These are phyloP conservation scores for Drosophila tanythrix DNA, from an alignment of 2,888 invertebrate genomes.

Conservation along the genomic window DNA sequence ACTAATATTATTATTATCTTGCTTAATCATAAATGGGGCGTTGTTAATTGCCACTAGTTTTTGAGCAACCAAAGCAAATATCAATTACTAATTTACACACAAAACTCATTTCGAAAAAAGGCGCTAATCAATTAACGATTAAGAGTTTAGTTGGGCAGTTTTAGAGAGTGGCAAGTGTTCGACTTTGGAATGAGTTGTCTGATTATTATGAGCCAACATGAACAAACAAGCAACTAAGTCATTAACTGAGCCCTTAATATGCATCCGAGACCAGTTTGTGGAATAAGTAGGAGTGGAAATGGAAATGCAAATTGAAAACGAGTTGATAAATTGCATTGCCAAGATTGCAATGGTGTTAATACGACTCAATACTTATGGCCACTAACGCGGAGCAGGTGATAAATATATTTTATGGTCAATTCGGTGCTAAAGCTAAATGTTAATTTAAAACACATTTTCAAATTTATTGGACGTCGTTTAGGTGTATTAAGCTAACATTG, in stretches of 20 bases:
- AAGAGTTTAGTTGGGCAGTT: not conserved
- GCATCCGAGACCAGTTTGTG: constrained; percentile 13
- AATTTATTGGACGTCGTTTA: constrained; percentile 31
- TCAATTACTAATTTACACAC: constrained; percentile 18
- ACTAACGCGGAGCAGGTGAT: not conserved
- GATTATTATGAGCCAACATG: not conserved
- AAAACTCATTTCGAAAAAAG: constrained; percentile 27
- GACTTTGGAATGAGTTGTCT: constrained; percentile 21
- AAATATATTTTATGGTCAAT: constrained; percentile 3
- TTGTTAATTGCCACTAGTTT: constrained; percentile 29
- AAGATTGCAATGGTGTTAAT: not conserved
- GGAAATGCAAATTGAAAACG: not conserved
- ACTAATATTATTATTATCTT: not conserved
- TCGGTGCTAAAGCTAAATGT: not conserved
- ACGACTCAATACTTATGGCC: not conserved
- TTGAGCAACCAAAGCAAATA: constrained; percentile 13
- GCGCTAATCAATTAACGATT: constrained; percentile 20
- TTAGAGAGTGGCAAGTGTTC: constrained; percentile 3
- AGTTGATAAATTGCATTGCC: constrained; percentile 1
- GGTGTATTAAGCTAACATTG: constrained; percentile 12
- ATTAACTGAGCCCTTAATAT: constrained; percentile 30
- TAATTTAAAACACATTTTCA: constrained; percentile 22
- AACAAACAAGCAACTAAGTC: not conserved
- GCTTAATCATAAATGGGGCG: constrained; percentile 21
- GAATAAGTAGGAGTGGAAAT: constrained; percentile 11